Conservation (phyloP, 1,140 invertebrate genomes). For the Formica exsecta region DNA sequence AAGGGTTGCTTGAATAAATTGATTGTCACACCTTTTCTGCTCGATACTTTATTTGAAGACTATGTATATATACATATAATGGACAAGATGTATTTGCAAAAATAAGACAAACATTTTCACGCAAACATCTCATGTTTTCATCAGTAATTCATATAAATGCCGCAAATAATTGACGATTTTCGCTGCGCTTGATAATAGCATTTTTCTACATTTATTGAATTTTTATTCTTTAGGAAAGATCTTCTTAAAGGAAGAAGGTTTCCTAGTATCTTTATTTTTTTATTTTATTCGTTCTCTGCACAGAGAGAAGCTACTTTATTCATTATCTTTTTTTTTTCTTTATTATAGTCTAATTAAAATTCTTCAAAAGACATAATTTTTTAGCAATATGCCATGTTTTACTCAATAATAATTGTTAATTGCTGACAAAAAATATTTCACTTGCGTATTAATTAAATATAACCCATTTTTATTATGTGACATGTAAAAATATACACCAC, state of each 20-base stretch:
- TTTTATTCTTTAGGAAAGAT: neutral
- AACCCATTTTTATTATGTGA: conserved; percentile 27
- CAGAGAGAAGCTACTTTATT: neutral
- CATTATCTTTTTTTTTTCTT: neutral
- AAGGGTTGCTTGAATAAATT: conserved; percentile 62
- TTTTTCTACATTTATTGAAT: neutral
- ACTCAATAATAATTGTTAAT: conserved; percentile 41
- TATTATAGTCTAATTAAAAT: conserved; percentile 12
- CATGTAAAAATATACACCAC: conserved; percentile 35
- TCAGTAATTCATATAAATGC: neutral
- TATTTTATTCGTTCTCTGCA: neutral
- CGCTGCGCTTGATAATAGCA: neutral
- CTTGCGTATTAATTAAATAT: conserved; percentile 56
- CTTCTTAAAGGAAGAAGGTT: too few species aligned
- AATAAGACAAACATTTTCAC: neutral
- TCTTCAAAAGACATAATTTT: conserved; percentile 22
- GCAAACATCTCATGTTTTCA: conserved; percentile 12
- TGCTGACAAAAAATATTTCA: conserved; percentile 25
- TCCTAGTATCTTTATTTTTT: neutral
- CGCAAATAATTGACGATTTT: conserved; percentile 26
- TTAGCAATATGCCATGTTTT: neutral
- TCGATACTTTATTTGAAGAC: conserved; percentile 17
- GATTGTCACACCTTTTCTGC: conserved; percentile 46
- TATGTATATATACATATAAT: neutral
- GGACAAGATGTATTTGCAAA: neutral